Percentiles rank a stretch among this genome's conserved stretches.
Evolutionary conservation across 1,140 invertebrate genomes (phyloP).

Genomic region (Bombus terrestris): DNA sequence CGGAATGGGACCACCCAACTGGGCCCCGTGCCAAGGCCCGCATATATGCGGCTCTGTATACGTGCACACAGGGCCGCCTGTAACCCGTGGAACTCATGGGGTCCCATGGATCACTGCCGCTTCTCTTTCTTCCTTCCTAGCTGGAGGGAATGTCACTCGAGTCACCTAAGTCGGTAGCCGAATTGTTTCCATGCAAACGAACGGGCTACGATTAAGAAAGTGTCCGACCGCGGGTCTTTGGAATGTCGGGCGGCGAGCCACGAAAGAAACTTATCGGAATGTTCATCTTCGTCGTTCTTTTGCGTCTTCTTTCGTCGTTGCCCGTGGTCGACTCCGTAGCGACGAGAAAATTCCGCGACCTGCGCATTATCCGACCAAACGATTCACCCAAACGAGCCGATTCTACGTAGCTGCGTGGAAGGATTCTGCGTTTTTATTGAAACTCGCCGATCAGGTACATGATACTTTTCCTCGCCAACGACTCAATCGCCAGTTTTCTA

Average conservation of each 20-base stretch:
- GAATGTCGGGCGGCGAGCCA: slow-evolving; percentile 58
- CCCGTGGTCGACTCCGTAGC: neutral
- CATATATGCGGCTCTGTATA: slow-evolving; percentile 64
- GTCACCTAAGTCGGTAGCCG: slow-evolving; percentile 71
- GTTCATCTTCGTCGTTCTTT: slow-evolving; percentile 60
- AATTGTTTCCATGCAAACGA: slow-evolving; percentile 72
- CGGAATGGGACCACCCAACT: slow-evolving; percentile 81
- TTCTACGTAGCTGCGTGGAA: neutral
- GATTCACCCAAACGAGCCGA: neutral
- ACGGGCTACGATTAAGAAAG: slow-evolving; percentile 69
- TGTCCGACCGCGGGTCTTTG: slow-evolving; percentile 56
- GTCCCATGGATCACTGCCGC: slow-evolving; percentile 71
- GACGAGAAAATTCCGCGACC: slow-evolving; percentile 40
- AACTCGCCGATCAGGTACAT: neutral
- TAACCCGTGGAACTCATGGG: slow-evolving; percentile 71
- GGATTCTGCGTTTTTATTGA: neutral
- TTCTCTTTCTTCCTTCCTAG: slow-evolving; percentile 37
- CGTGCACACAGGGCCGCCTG: slow-evolving; percentile 22
- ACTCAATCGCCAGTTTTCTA: slow-evolving; percentile 20
- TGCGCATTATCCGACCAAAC: slow-evolving; percentile 13
- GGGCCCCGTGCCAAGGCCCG: slow-evolving; percentile 76
- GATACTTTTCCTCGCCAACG: neutral
- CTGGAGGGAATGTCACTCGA: slow-evolving; percentile 63
- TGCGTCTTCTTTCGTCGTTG: slow-evolving; percentile 35
- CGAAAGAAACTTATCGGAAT: slow-evolving; percentile 66